Conservation (phyloP, 2,797 vertebrate genomes). For the Coluber constrictor region DNA sequence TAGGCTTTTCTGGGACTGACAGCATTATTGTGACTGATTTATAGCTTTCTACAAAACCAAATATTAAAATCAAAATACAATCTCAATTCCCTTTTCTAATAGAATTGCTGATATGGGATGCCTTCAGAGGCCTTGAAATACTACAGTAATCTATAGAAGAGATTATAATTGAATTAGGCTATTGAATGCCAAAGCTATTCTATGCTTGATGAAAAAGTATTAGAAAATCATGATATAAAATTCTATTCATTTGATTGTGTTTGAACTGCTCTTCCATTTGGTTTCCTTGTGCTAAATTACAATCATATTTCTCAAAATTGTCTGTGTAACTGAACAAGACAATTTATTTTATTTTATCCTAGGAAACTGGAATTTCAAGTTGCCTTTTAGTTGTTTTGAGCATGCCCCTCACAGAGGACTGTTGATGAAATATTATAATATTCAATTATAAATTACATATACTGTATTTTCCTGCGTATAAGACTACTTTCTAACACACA, state of each 20-base stretch:
- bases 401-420: neutral
- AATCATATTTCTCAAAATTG: neutral
- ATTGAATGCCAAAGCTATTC: neutral
- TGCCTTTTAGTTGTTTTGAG: neutral
- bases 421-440: neutral
- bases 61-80: neutral
- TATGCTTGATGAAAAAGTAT: neutral
- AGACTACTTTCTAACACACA: too few relatives aligned
- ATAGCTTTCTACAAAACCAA: neutral
- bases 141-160: neutral
- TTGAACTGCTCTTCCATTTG: neutral
- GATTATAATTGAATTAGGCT: neutral
- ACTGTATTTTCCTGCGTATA: too few relatives aligned
- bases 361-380: neutral
- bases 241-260: neutral
- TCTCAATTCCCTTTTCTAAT: neutral
- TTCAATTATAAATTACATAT: too few relatives aligned
- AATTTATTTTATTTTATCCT: neutral
- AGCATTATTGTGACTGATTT: neutral
- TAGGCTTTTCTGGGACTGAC: accelerated
- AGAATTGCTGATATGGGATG: neutral
- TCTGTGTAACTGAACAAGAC: neutral
- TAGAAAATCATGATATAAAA: neutral
- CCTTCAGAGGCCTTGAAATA: neutral
- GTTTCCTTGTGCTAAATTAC: neutral